phyloP scores from a whole-genome alignment of 2,797 vertebrate species.

The Huso huso region DNA sequence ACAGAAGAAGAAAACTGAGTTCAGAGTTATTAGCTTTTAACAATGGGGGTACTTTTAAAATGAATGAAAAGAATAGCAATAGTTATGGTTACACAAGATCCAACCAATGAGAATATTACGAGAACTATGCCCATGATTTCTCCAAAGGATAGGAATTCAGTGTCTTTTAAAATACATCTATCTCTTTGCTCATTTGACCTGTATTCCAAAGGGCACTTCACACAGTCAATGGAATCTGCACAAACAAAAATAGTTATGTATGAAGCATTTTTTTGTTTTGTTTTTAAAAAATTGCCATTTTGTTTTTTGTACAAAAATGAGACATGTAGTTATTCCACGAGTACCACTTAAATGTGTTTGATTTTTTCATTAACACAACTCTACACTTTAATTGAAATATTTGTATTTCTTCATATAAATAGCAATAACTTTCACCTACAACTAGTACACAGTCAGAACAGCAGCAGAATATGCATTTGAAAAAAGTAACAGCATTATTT shows the following conservation, averaged over 20 bases:
- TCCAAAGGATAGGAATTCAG: conserved; percentile 34
- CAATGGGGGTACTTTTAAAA: conserved; percentile 41
- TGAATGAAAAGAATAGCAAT: conserved; percentile 39
- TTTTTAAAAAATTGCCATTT: too few relatives aligned
- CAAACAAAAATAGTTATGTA: neutral
- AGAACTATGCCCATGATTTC: conserved; percentile 51
- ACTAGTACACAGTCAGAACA: neutral
- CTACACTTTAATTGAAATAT: too few relatives aligned
- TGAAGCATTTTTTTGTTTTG: too few relatives aligned
- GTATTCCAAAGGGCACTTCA: conserved; percentile 33
- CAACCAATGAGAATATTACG: conserved; percentile 39
- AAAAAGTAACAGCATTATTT: neutral
- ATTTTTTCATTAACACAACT: too few relatives aligned
- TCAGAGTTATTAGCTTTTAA: conserved; percentile 46
- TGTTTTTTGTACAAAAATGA: too few relatives aligned
- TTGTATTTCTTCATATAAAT: too few relatives aligned
- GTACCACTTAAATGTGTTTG: too few relatives aligned
- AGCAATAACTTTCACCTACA: neutral
- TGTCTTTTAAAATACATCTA: conserved; percentile 32
- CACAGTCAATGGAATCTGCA: conserved; percentile 41
- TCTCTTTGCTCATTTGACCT: conserved; percentile 40
- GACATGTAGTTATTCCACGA: too few relatives aligned
- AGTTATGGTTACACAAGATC: conserved; percentile 34
- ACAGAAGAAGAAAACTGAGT: conserved; percentile 35
- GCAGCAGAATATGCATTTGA: neutral